Conservation (phyloP, 1,140 invertebrate species). For the Aphis craccivora region DNA sequence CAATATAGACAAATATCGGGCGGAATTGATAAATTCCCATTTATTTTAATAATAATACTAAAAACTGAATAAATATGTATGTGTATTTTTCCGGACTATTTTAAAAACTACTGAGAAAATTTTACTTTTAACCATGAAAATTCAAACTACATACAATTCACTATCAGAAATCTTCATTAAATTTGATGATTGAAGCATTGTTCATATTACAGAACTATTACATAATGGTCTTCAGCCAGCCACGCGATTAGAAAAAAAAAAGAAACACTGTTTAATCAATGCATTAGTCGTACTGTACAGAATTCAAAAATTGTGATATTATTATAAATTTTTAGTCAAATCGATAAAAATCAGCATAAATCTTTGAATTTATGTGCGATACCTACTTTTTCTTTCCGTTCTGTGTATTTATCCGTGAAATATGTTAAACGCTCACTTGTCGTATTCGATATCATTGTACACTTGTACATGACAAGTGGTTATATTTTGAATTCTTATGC, state of each 20-base stretch:
- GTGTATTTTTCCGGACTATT: too few relatives aligned
- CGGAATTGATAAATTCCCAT: too few relatives aligned
- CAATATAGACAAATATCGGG: too few relatives aligned
- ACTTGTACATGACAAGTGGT: background rate
- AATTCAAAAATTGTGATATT: too few relatives aligned
- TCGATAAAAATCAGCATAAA: background rate
- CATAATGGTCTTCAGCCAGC: too few relatives aligned
- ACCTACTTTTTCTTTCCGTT: background rate
- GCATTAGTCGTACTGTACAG: background rate
- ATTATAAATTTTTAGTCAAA: background rate
- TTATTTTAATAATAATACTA: too few relatives aligned
- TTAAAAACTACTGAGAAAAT: too few relatives aligned
- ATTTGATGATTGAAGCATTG: background rate
- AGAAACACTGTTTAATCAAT: background rate
- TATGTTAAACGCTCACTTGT: background rate
- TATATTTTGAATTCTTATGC: background rate
- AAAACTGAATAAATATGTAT: too few relatives aligned
- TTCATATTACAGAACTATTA: too few relatives aligned
- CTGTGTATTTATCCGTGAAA: background rate
- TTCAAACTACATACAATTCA: too few relatives aligned
- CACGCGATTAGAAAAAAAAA: background rate
- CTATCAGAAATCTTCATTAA: too few relatives aligned
- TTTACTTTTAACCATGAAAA: too few relatives aligned
- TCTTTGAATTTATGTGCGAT: background rate
- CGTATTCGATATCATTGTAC: background rate